phyloP scores from a whole-genome alignment of 2,113 vertebrate species.

The Charina bottae region DNA sequence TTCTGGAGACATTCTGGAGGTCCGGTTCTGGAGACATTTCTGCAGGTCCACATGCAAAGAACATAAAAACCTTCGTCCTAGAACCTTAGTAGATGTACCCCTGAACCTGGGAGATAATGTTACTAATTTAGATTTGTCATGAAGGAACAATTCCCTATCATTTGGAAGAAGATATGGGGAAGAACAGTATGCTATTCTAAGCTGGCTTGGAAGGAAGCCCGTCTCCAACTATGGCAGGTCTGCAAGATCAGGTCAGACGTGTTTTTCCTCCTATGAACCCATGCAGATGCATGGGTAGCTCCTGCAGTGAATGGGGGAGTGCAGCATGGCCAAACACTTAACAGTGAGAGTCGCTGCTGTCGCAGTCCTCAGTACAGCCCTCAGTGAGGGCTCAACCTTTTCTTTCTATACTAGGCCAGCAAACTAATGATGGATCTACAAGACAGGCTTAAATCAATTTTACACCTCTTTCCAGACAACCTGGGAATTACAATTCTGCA shows the following conservation, averaged over 20 bases:
- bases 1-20: no score
- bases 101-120: background rate
- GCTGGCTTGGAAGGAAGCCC: background rate
- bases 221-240: background rate
- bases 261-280: background rate
- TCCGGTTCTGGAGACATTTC: constrained; percentile 7
- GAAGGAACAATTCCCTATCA: no score
- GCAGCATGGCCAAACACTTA: background rate
- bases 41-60: background rate
- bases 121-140: background rate
- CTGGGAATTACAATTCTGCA: background rate
- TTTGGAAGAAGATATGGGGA: background rate
- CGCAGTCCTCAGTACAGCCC: no score
- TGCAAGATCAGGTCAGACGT: background rate
- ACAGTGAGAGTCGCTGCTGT: background rate
- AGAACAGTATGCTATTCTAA: background rate
- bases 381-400: background rate
- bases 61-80: background rate
- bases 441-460: background rate
- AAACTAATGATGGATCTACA: background rate
- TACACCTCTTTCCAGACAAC: background rate
- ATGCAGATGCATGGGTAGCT: background rate
- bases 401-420: background rate
- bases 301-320: background rate
- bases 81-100: background rate